Evolutionary conservation across 2,113 vertebrate species (phyloP).

Genomic region (Oryzias curvinotus): DNA sequence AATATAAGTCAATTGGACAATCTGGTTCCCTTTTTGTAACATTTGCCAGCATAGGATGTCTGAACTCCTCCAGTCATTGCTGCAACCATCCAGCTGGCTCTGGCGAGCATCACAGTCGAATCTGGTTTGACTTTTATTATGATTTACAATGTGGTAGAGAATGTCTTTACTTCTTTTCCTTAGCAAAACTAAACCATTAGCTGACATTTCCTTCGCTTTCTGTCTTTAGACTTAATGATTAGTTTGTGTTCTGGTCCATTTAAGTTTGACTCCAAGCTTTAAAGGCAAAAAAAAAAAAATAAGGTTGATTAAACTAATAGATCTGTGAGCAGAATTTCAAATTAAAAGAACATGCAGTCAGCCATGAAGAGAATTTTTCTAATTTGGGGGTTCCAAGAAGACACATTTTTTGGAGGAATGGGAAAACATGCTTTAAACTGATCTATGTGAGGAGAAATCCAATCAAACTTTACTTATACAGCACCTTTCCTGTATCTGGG

Average conservation of each 20-base stretch:
- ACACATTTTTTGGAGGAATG: too few relatives aligned
- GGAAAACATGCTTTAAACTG: background rate
- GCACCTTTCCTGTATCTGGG: too few relatives aligned
- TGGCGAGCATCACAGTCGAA: background rate
- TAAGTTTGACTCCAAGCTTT: background rate
- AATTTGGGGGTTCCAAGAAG: too few relatives aligned
- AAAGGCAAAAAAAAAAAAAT: background rate
- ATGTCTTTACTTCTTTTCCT: background rate
- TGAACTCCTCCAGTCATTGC: background rate
- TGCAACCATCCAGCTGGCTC: slow-evolving; percentile 16
- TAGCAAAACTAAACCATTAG: background rate
- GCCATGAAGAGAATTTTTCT: too few relatives aligned
- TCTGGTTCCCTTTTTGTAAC: slow-evolving; percentile 33
- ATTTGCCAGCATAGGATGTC: slow-evolving; percentile 20
- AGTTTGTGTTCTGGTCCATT: background rate
- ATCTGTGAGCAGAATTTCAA: too few relatives aligned
- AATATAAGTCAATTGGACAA: slow-evolving; percentile 36
- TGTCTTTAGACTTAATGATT: background rate
- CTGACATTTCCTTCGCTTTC: background rate
- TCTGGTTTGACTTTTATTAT: slow-evolving; percentile 7
- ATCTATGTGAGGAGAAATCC: background rate
- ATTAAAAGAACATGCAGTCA: too few relatives aligned
- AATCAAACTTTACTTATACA: background rate
- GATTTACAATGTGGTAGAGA: background rate
- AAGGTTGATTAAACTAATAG: too few relatives aligned